Conservation (phyloP, 2,888 invertebrate genomes). For the Octodonta nipae region DNA sequence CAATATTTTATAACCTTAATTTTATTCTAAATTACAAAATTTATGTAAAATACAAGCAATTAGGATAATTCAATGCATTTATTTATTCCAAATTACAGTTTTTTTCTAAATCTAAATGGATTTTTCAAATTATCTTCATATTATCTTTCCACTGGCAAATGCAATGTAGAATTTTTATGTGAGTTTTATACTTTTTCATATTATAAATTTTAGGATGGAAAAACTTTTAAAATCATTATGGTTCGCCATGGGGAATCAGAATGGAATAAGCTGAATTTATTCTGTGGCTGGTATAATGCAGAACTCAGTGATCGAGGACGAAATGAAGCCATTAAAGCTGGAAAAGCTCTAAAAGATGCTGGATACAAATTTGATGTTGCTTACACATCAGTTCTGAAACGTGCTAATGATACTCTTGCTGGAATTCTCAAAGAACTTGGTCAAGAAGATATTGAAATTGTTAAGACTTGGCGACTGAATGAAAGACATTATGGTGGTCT, state of each 20-base stretch:
- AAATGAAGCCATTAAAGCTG: constrained; percentile 45
- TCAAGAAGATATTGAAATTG: constrained; percentile 41
- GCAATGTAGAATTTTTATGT: no score
- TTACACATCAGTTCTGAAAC: constrained; percentile 49
- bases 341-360: constrained; percentile 46
- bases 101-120: no score
- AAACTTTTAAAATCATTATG: constrained; percentile 45
- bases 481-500: constrained; percentile 55
- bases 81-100: no score
- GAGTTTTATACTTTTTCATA: no score
- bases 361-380: constrained; percentile 47
- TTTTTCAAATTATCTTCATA: no score
- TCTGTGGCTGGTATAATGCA: constrained; percentile 52
- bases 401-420: constrained; percentile 47
- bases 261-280: constrained; percentile 49
- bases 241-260: constrained; percentile 53
- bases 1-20: no score
- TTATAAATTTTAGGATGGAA: constrained; percentile 1
- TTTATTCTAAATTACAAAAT: no score
- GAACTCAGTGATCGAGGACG: constrained; percentile 45
- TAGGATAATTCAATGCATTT: no score
- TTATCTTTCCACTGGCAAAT: no score
- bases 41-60: no score
- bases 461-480: constrained; percentile 50
- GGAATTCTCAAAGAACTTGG: constrained; percentile 44